Evolutionary conservation across 1,140 invertebrate genomes (phyloP), one percentile per base, ranked within the genome.

Genomic region (Charaxes varanes): DNA sequence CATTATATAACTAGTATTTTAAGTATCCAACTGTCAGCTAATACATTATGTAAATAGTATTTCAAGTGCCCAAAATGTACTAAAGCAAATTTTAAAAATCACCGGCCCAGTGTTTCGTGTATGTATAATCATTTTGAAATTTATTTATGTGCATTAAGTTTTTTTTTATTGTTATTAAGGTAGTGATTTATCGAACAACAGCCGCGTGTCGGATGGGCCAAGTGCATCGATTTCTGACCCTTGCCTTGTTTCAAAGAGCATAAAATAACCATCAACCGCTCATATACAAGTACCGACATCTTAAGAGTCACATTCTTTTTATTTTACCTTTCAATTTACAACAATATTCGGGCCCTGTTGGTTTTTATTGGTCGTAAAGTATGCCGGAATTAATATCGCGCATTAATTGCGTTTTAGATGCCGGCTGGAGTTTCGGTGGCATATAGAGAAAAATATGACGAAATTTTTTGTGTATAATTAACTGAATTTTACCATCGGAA

Each of bases 181-280:
- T 56, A 49, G 60, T 74, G 70, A 73, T 80, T 80, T 80, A 80
- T 80, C 44, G 66, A 60, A 67, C 65, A 63, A 52, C 40, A 43
- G 38, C 36, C 42, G 62, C 62, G 62, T 60, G 62, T 65, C 51
- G 51, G 59, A 54, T 59, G 62, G 57, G 41, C 55, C 63, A 64
- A 68, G 67, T 63, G 69, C 71, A 66, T 68, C 60, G 54, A 64
- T 62, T 66, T 47, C 45, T 31, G 65, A 64, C 47, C 64, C 70
- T 73, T 80, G 72, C 64, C 70, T 73, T 80, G 72, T 77, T 77
- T 67, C 60, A 62, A 62, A 67, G 71, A 53, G 55, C 58, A 71
- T 77, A 72, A 73, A 71, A 73, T 63, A 65, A 71, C 71, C 69
- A 69, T 63, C 53, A 58, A 60, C 41, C 52, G 53, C 40, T 44